Conservation (phyloP, 2,888 invertebrate genomes). For the Papilio protenor region DNA sequence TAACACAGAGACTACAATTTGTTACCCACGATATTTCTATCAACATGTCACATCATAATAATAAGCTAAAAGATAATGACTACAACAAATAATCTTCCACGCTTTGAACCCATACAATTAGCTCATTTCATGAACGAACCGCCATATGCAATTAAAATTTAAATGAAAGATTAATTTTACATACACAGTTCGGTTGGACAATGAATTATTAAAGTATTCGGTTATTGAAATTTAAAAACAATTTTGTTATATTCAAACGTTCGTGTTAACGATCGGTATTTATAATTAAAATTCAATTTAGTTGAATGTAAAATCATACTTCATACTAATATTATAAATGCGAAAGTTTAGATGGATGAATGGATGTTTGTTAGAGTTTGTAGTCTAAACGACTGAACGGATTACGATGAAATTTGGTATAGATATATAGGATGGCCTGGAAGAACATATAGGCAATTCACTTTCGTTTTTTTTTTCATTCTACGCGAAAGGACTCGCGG, state of each 20-base stretch:
- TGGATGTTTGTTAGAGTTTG: too few relatives aligned
- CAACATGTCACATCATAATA: conserved; percentile 19
- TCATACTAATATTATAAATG: background rate
- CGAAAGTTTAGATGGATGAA: background rate
- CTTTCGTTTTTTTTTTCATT: too few relatives aligned
- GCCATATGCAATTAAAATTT: conserved; percentile 40
- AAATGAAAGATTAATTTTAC: conserved; percentile 42
- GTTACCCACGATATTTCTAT: conserved; percentile 11
- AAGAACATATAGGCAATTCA: too few relatives aligned
- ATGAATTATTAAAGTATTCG: conserved; percentile 18
- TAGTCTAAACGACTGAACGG: too few relatives aligned
- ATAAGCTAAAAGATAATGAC: conserved; percentile 34
- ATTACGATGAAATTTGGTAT: too few relatives aligned
- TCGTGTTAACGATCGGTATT: background rate
- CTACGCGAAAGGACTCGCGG: too few relatives aligned
- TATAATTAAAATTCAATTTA: too few relatives aligned
- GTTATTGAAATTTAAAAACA: conserved; percentile 34
- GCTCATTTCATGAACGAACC: conserved; percentile 31
- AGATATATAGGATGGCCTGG: too few relatives aligned
- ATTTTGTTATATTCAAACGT: conserved; percentile 22
- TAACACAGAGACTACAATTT: background rate
- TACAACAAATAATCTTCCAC: conserved; percentile 44
- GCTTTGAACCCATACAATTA: conserved; percentile 38
- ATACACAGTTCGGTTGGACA: conserved; percentile 34
- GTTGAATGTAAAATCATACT: background rate